These are phyloP conservation scores for Colistium nudipinnis DNA, from an alignment of 2,113 vertebrate species.

Conservation along the genomic window DNA sequence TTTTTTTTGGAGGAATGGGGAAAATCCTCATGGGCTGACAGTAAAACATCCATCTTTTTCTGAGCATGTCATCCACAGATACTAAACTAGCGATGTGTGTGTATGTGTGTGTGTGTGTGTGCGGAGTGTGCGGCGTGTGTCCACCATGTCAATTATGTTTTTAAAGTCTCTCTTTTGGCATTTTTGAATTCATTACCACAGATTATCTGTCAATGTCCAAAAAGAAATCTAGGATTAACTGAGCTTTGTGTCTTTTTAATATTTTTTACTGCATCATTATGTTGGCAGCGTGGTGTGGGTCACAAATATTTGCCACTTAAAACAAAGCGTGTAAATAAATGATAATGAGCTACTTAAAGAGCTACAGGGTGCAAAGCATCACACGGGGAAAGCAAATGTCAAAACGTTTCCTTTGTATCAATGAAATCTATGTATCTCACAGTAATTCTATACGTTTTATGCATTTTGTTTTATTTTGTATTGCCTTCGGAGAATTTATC, in stretches of 20 bases:
- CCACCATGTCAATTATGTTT: conserved; percentile 40
- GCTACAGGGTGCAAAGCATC: conserved; percentile 21
- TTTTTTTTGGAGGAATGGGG: conserved; percentile 13
- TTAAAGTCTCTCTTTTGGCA: conserved; percentile 33
- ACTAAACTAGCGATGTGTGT: conserved; percentile 2
- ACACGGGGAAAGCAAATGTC: neutral
- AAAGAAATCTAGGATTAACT: neutral
- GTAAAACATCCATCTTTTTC: conserved; percentile 14
- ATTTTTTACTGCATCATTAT: conserved; percentile 1
- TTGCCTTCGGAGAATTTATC: conserved; percentile 69
- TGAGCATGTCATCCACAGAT: conserved; percentile 6
- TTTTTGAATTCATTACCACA: conserved; percentile 10
- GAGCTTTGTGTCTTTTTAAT: conserved; percentile 19
- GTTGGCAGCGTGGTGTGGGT: neutral
- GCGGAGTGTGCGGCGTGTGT: neutral
- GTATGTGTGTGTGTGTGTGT: no score
- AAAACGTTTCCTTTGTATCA: conserved; percentile 18
- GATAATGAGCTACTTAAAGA: neutral
- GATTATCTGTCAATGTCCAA: neutral
- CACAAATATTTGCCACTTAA: conserved; percentile 11
- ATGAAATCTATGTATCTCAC: conserved; percentile 59
- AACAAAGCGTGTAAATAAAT: conserved; percentile 22
- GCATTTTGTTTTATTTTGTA: conserved; percentile 70
- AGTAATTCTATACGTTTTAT: conserved; percentile 57
- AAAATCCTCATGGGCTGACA: neutral